These are phyloP conservation scores for Hirtodrosophila histrioides DNA, from an alignment of 2,888 invertebrate species.

Conservation along the genomic window DNA sequence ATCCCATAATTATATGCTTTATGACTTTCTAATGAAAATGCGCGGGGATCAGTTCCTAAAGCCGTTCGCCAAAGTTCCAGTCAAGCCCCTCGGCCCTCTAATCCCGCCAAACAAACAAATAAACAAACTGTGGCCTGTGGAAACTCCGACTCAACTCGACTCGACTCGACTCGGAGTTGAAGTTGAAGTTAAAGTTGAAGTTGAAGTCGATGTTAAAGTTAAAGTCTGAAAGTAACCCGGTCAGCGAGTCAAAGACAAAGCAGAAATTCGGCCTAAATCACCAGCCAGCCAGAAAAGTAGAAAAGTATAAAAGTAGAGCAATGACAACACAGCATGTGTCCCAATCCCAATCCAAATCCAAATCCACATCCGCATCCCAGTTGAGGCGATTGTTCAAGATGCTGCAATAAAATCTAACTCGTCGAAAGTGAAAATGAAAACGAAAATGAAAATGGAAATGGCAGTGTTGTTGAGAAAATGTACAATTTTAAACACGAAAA, in stretches of 20 bases:
- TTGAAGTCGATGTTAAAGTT: constrained; percentile 16
- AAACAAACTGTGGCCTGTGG: constrained; percentile 32
- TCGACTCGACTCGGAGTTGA: background rate
- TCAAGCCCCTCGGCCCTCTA: constrained; percentile 16
- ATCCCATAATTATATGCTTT: constrained; percentile 56
- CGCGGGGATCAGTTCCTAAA: constrained; percentile 41
- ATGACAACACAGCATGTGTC: constrained; percentile 54
- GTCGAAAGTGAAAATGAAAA: constrained; percentile 50
- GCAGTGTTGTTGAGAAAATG: constrained; percentile 14
- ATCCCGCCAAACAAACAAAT: constrained; percentile 58
- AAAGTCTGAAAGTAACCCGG: constrained; percentile 44
- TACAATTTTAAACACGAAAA: constrained; percentile 60
- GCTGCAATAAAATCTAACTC: constrained; percentile 83
- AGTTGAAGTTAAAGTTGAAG: background rate
- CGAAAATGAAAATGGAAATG: constrained; percentile 48
- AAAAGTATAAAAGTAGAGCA: constrained; percentile 55
- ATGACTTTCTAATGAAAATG: constrained; percentile 70
- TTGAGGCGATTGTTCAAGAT: constrained; percentile 81
- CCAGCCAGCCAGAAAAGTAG: constrained; percentile 21
- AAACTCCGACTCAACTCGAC: constrained; percentile 26
- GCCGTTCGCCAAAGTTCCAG: constrained; percentile 26
- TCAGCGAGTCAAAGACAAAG: constrained; percentile 38
- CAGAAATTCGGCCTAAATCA: constrained; percentile 58
- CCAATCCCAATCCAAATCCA: constrained; percentile 31
- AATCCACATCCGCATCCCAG: constrained; percentile 6